Evolutionary conservation across 2,113 vertebrate genomes (phyloP).

Genomic region (Aramus guarauna): DNA sequence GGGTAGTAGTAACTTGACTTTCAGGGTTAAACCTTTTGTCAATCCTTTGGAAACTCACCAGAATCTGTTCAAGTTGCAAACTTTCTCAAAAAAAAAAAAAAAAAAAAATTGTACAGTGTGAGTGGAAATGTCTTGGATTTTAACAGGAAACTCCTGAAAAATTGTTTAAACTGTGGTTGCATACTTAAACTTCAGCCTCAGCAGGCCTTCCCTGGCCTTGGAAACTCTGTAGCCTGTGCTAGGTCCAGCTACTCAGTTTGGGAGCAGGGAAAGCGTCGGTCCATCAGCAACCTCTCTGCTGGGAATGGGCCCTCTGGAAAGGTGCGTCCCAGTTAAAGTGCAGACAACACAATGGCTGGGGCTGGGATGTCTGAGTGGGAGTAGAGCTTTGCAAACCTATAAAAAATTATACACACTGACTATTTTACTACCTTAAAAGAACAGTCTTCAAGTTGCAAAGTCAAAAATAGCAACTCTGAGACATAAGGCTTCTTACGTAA

Average conservation of each 20-base stretch:
- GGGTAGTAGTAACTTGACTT: background rate
- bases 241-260: background rate
- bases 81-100: background rate
- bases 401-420: background rate
- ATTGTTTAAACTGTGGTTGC: background rate
- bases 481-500: background rate
- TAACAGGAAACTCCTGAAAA: background rate
- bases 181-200: background rate
- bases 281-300: background rate
- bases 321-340: background rate
- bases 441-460: background rate
- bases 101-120: background rate
- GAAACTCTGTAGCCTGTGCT: background rate
- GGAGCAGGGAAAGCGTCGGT: background rate
- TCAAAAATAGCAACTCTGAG: constrained; percentile 23
- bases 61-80: background rate
- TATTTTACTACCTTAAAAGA: constrained; percentile 14
- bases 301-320: background rate
- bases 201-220: background rate
- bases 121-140: background rate
- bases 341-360: background rate
- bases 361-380: background rate
- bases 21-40: background rate
- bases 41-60: background rate
- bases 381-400: background rate